Base-by-base conservation (phyloP, 1,140 invertebrate genomes). In the Drosophila truncata region DNA sequence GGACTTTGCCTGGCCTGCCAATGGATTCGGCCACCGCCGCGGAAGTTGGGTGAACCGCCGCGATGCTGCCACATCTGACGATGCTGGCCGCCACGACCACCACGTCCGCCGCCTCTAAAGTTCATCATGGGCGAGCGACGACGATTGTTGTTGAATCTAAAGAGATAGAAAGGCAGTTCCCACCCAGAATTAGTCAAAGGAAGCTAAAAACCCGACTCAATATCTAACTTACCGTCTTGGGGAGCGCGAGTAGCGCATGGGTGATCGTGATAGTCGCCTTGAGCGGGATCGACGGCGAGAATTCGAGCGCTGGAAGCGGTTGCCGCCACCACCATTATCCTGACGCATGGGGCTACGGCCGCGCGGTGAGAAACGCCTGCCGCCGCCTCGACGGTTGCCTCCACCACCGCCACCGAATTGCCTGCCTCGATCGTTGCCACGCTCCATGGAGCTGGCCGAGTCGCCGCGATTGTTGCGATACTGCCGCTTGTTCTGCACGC, bases 381-480 rank as follows among this genome's bases (percentile, higher is more conserved):
- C 71, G 25, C 91, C 71, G n/a, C 35, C 78, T 27, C 47, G 61
- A 25, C 49, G 77, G 3, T 71, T 58, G 0, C 77, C 61, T 35
- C 71, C 74, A 4, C 80, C 66, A 0, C 73, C 73, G n/a, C 91
- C 73, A 14, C 91, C 79, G 14, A 80, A 79, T 46, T 91, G 85
- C 18, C 91, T 58, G 14, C 62, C 78, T 14, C 84, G 80, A 37
- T 72, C 84, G 27, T 78, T 73, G 18, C 87, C 86, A 0, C 72
- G 80, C 50, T 92, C 91, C 93, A 77, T 93, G 76, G 92, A 93
- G 77, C 95, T 96, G 50, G 95, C 96, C 1, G 96, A 96, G 31
- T 95, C 96, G 74, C 97, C 96, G 46, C 97, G 96, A 84, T 97
- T 97, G 54, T 97, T 97, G 11, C 97, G 94, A 85, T 98, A 98